Evolutionary conservation across 2,797 vertebrate species (phyloP).

Genomic region (Brachyrhaphis roseni): DNA sequence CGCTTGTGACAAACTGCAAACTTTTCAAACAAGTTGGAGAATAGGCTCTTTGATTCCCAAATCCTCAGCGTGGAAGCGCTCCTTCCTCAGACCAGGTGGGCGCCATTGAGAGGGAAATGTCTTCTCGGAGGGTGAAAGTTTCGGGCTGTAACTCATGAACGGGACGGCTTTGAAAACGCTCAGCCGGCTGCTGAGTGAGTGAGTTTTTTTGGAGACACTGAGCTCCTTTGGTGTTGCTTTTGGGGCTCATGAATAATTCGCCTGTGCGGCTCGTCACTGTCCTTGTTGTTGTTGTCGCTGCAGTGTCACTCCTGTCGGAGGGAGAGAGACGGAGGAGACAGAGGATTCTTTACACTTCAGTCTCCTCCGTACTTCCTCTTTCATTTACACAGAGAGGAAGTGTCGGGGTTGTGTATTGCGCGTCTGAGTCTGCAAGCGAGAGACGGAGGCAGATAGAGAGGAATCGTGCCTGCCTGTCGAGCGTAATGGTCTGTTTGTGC

Average conservation of each 20-base stretch:
- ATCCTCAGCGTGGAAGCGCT: slow-evolving; percentile 36
- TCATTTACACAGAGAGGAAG: slow-evolving; percentile 70
- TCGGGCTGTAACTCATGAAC: slow-evolving; percentile 67
- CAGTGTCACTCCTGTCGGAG: slow-evolving; percentile 71
- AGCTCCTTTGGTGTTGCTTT: slow-evolving; percentile 66
- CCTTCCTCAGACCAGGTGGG: slow-evolving; percentile 72
- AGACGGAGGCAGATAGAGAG: slow-evolving; percentile 40
- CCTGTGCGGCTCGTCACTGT: slow-evolving; percentile 61
- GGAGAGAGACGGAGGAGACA: slow-evolving; percentile 66
- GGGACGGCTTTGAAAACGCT: slow-evolving; percentile 63
- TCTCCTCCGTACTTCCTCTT: slow-evolving; percentile 71
- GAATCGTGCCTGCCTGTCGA: slow-evolving; percentile 58
- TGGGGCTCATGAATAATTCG: slow-evolving; percentile 76
- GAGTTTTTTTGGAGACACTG: slow-evolving; percentile 65
- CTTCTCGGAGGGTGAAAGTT: slow-evolving; percentile 53
- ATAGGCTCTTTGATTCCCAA: slow-evolving; percentile 61
- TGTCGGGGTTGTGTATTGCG: slow-evolving; percentile 38
- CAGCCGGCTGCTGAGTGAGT: slow-evolving; percentile 50
- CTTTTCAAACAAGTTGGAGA: slow-evolving; percentile 67
- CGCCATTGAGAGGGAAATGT: slow-evolving; percentile 73
- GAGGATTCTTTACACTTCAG: slow-evolving; percentile 72
- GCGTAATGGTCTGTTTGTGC: slow-evolving; percentile 70
- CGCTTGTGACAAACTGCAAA: slow-evolving; percentile 65
- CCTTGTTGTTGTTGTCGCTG: slow-evolving; percentile 65
- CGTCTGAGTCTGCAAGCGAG: slow-evolving; percentile 29